Evolutionary conservation across 30 jellyfish, hydroid and myxozoan genomes (phyloP).

Genomic region (Aurelia sp.): DNA sequence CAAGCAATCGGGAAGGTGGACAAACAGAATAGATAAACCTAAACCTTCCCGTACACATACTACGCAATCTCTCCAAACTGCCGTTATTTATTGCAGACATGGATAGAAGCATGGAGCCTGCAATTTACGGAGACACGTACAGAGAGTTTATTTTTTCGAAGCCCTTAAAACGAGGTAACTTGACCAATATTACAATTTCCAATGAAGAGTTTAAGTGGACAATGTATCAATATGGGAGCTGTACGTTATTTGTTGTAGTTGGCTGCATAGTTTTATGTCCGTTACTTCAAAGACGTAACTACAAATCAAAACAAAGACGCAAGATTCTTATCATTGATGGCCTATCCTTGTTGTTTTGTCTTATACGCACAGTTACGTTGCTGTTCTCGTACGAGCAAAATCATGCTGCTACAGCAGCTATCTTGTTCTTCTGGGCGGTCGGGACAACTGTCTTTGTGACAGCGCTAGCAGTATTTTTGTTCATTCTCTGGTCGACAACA

Average conservation of each 20-base stretch:
- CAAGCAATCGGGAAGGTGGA: too few relatives aligned
- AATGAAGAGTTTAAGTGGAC: constrained; percentile 26
- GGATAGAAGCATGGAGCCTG: constrained; percentile 15
- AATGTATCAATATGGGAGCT: constrained; percentile 46
- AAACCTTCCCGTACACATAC: too few relatives aligned
- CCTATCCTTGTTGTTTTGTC: constrained; percentile 19
- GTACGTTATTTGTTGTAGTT: constrained; percentile 27
- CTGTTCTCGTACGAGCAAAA: constrained; percentile 41
- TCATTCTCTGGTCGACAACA: constrained; percentile 56
- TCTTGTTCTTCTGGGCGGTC: constrained; percentile 42
- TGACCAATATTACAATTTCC: not conserved
- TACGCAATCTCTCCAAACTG: too few relatives aligned
- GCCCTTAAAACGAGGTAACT: not conserved
- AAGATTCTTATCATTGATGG: constrained; percentile 52
- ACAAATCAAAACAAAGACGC: constrained; percentile 48
- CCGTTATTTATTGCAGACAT: not conserved
- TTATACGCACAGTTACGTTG: constrained; percentile 24
- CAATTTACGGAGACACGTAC: constrained; percentile 30
- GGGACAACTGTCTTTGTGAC: constrained; percentile 39
- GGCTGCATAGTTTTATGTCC: constrained; percentile 62
- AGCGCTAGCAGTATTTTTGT: constrained; percentile 37
- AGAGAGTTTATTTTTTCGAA: constrained; percentile 4
- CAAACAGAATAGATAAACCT: too few relatives aligned
- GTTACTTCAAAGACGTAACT: constrained; percentile 52
- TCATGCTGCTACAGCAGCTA: constrained; percentile 15